These are phyloP conservation scores for Vireo altiloquus DNA, from an alignment of 2,113 vertebrate species.

Conservation along the genomic window DNA sequence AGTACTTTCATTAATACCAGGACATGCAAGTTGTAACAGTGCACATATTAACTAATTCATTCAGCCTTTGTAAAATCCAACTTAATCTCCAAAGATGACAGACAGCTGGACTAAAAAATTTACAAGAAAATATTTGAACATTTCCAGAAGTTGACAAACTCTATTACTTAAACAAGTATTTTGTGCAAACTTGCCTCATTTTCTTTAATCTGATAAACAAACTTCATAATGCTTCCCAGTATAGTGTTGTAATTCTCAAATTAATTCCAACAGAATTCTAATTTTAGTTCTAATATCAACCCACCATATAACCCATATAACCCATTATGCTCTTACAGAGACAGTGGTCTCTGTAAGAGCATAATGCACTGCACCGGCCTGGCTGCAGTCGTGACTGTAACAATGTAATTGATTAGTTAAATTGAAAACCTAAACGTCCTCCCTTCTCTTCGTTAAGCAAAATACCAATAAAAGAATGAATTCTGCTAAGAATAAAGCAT, in stretches of 20 bases:
- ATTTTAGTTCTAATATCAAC: neutral
- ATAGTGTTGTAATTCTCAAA: neutral
- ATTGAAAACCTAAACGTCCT: neutral
- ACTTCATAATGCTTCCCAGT: neutral
- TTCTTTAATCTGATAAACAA: neutral
- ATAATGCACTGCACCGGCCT: neutral
- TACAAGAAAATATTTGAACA: neutral
- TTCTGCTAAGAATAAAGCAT: neutral
- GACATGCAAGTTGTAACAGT: neutral
- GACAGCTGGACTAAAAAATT: neutral
- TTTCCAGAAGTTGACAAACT: neutral
- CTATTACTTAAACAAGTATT: neutral
- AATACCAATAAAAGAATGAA: neutral
- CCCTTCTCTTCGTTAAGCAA: neutral
- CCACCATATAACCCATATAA: too few relatives aligned
- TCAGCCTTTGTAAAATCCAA: neutral
- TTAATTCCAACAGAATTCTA: neutral
- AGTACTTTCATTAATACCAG: neutral
- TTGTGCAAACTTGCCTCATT: neutral
- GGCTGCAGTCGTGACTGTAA: neutral
- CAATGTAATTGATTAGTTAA: fast-evolving
- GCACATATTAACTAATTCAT: neutral
- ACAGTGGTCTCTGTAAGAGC: too few relatives aligned
- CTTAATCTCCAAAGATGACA: neutral
- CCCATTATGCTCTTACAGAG: too few relatives aligned